Evolutionary conservation across 2,888 invertebrate genomes (phyloP).

Genomic region (Hipparchia semele): DNA sequence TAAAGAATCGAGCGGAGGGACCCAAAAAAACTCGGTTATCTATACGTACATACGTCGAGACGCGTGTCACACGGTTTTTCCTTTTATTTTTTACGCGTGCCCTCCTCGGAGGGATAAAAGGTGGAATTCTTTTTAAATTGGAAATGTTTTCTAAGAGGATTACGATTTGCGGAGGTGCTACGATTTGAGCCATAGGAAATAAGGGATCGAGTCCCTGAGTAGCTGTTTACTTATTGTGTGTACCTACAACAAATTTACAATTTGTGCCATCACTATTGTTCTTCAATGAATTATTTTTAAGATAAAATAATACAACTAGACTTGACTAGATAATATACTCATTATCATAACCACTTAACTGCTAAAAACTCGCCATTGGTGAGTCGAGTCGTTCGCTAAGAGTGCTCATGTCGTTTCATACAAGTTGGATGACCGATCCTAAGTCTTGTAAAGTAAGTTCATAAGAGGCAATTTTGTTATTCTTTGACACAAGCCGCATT

Average conservation of each 20-base stretch:
- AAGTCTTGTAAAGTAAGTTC: too few species aligned
- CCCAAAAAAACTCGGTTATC: conserved; percentile 60
- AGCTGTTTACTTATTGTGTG: conserved; percentile 53
- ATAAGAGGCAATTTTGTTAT: too few species aligned
- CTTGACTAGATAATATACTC: too few species aligned
- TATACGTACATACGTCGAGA: conserved; percentile 51
- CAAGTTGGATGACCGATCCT: too few species aligned
- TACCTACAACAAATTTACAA: conserved; percentile 58
- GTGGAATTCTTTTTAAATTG: conserved; percentile 82
- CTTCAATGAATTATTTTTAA: not conserved
- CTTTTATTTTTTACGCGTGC: conserved; percentile 81
- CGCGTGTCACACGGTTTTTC: conserved; percentile 77
- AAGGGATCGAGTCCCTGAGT: conserved; percentile 66
- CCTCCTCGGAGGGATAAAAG: conserved; percentile 78
- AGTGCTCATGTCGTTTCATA: too few species aligned
- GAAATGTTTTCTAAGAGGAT: conserved; percentile 84
- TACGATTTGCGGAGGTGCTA: conserved; percentile 80
- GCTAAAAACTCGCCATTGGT: too few species aligned
- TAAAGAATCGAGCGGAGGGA: conserved; percentile 75
- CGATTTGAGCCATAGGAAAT: conserved; percentile 63
- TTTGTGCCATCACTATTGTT: not conserved
- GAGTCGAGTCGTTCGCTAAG: too few species aligned
- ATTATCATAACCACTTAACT: too few species aligned
- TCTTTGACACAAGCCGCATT: too few species aligned
- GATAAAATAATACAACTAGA: too few species aligned